Conservation (phyloP, 2,113 vertebrate genomes). For the Heteronetta atricapilla region DNA sequence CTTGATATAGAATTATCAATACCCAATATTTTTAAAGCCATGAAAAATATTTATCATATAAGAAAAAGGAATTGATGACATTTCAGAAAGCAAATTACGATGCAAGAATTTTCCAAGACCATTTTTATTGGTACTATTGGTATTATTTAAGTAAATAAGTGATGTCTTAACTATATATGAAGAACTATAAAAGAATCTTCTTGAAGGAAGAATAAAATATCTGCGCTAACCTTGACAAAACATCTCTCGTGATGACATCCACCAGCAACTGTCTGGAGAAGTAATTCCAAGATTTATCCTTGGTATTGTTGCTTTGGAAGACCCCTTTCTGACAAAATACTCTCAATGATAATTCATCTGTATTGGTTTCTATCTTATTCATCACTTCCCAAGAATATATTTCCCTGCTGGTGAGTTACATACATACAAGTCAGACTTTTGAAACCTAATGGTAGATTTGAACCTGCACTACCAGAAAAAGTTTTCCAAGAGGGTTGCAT, state of each 20-base stretch:
- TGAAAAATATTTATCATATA: background rate
- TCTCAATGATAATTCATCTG: background rate
- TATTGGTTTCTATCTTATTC: background rate
- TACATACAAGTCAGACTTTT: background rate
- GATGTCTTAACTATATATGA: background rate
- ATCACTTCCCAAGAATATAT: background rate
- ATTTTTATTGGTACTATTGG: background rate
- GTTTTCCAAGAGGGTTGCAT: background rate
- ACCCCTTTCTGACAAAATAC: background rate
- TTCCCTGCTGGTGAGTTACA: background rate
- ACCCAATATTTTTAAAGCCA: background rate
- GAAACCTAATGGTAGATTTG: background rate
- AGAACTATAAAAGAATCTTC: background rate
- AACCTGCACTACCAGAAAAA: background rate
- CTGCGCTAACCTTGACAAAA: background rate
- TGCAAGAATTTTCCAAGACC: background rate
- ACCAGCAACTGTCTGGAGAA: background rate
- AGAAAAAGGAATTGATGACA: background rate
- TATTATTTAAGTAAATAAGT: background rate
- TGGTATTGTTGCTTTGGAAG: background rate
- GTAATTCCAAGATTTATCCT: background rate
- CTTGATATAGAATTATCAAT: background rate
- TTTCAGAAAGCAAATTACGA: constrained; percentile 3
- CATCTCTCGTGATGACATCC: background rate
- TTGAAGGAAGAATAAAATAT: background rate